phyloP scores from a whole-genome alignment of 2,888 invertebrate species.

The Trachelus iudaicus region DNA sequence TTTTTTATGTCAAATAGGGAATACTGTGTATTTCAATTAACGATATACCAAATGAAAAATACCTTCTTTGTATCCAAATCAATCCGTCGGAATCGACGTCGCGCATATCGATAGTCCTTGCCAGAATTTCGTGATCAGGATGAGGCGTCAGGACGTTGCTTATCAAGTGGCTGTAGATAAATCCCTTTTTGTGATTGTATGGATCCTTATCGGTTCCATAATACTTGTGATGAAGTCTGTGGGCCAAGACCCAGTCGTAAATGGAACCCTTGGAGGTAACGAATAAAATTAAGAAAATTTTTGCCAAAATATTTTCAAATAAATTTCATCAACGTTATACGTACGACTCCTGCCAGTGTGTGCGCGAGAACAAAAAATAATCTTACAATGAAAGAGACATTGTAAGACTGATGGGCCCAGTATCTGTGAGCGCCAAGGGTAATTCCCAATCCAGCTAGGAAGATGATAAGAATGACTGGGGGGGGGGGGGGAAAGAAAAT shows the following conservation, averaged over 20 bases:
- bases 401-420: constrained; percentile 91
- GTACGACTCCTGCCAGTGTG: constrained; percentile 89
- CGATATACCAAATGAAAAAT: constrained; percentile 28
- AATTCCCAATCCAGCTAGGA: constrained; percentile 79
- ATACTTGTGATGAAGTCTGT: constrained; percentile 84
- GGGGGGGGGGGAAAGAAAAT: constrained; percentile 38
- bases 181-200: constrained; percentile 82
- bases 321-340: constrained; percentile 33
- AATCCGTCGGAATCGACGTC: constrained; percentile 83
- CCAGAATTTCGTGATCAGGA: constrained; percentile 73
- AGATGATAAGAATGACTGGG: constrained; percentile 73
- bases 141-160: constrained; percentile 77
- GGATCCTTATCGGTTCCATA: constrained; percentile 84
- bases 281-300: background rate
- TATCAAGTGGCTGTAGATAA: constrained; percentile 82
- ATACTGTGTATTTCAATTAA: background rate
- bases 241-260: constrained; percentile 85
- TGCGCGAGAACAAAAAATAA: constrained; percentile 85
- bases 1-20: background rate
- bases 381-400: constrained; percentile 77
- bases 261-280: constrained; percentile 76
- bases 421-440: constrained; percentile 93
- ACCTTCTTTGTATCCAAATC: constrained; percentile 86
- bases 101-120: constrained; percentile 78
- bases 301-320: background rate